Conservation (phyloP, 2,113 vertebrate species). For the Triplophysa rosa region DNA sequence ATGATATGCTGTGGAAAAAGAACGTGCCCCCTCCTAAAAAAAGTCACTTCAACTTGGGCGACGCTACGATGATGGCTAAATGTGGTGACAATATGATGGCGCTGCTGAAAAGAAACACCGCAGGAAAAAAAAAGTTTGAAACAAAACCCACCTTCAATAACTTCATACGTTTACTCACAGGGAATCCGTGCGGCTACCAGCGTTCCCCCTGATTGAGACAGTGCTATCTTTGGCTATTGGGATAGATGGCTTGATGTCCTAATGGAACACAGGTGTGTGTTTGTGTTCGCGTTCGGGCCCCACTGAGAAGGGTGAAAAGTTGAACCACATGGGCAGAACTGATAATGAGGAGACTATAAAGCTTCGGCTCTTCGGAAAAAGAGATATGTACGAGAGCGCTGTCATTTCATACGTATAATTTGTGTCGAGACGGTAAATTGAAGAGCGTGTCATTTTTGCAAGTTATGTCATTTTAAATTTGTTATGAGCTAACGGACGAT, state of each 20-base stretch:
- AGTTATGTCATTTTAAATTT: slow-evolving; percentile 24
- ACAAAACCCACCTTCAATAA: not conserved
- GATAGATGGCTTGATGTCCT: slow-evolving; percentile 66
- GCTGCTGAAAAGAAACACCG: slow-evolving; percentile 2
- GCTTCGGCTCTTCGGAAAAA: slow-evolving; percentile 31
- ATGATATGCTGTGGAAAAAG: not conserved
- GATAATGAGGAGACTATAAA: slow-evolving; percentile 77
- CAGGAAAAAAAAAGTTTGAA: not conserved
- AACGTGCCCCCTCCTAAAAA: not conserved
- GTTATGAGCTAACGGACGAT: not conserved
- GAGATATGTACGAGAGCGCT: slow-evolving; percentile 12
- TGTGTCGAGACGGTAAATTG: slow-evolving; percentile 15
- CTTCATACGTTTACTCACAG: slow-evolving; percentile 42
- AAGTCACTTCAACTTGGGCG: not conserved
- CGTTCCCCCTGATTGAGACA: slow-evolving; percentile 73
- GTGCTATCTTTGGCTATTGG: slow-evolving; percentile 67
- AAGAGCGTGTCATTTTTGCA: not conserved
- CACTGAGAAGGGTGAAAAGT: slow-evolving; percentile 95
- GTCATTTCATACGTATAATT: slow-evolving; percentile 13
- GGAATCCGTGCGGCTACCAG: slow-evolving; percentile 48
- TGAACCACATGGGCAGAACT: slow-evolving; percentile 91
- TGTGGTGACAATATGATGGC: slow-evolving; percentile 19
- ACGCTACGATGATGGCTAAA: not conserved
- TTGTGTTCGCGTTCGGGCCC: slow-evolving; percentile 88
- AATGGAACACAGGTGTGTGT: slow-evolving; percentile 88